Base-by-base conservation (phyloP, 1,140 invertebrate genomes). In the Atta colombica region DNA sequence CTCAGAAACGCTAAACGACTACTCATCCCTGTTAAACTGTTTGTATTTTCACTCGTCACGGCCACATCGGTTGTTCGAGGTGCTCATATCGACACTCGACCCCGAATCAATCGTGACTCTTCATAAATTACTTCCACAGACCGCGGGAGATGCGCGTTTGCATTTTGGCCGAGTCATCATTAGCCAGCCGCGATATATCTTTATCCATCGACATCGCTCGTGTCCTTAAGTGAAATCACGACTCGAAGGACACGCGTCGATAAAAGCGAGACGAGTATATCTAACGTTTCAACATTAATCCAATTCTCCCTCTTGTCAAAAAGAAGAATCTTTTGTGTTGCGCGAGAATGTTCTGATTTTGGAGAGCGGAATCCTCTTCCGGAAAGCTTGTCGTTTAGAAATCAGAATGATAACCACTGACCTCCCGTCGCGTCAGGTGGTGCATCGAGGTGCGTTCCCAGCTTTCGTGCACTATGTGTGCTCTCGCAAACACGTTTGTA, bases 21-120 rank as follows among this genome's bases (percentile, higher is more conserved):
- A 94, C 93, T 95, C 94, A 95, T 94, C 93, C 93, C 92, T 90
- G 93, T 94, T 95, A 95, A 95, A 95, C 92, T 94, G 94, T 95
- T 94, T 94, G 93, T 95, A 95, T 95, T 95, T 94, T 94, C 93
- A 95, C 94, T 95, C 94, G 94, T 95, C 94, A 95, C 93, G 94
- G 82, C 84, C 77, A 87, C 84, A 84, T 87, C 88, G 85, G 68
- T 77, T 78, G 82, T 89, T 87, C 87, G 91, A 92, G 93, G 92
- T 93, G 91, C 92, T 93, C 91, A 92, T 93, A 93, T 93, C 93
- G 91, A 93, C 93, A 93, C 90, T 92, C 87, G 89, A 85, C 85
- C 77, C 87, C 72, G 89, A 90, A 88, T 87, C 91, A 77, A 94
- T 92, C 90, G 88, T 93, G 92, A 94, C 92, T 94, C 91, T 85